A percentile compares a stretch with the other conserved stretches of the same genome.
phyloP scores from a whole-genome alignment of 2,797 vertebrate genomes.

The Crocidura indochinensis region DNA sequence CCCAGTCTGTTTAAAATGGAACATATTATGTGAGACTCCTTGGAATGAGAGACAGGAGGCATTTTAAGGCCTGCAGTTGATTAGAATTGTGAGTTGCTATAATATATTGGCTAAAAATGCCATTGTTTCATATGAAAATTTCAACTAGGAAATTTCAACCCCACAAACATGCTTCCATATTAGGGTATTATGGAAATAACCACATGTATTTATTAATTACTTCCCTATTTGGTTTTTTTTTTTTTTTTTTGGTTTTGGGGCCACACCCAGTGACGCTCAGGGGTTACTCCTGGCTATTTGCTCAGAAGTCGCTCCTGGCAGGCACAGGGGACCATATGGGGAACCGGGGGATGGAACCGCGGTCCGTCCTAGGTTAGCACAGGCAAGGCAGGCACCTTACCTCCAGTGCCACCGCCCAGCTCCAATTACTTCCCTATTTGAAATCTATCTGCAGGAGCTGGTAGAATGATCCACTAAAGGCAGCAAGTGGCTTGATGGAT shows the following conservation, averaged over 20 bases:
- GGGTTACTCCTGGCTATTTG: too few species aligned
- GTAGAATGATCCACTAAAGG: not conserved
- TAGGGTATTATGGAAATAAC: not conserved
- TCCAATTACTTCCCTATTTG: not conserved
- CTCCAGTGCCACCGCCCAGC: too few species aligned
- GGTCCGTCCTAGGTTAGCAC: too few species aligned
- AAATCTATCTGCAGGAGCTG: constrained; percentile 1
- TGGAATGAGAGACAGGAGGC: not conserved
- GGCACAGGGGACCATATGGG: too few species aligned
- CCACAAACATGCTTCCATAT: not conserved
- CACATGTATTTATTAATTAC: not conserved
- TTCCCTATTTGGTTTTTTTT: not conserved
- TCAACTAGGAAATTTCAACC: not conserved
- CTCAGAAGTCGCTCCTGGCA: too few species aligned
- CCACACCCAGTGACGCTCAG: too few species aligned
- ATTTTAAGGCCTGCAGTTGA: not conserved
- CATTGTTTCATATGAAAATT: constrained; percentile 14
- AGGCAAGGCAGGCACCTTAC: too few species aligned
- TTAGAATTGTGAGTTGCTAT: constrained; percentile 16
- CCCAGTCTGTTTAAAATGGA: not conserved
- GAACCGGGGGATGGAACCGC: too few species aligned
- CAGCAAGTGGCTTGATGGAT: not conserved
- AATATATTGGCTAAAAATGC: not conserved
- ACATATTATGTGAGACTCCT: not conserved
- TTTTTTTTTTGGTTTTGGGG: too few species aligned